Evolutionary conservation across 2,113 vertebrate species (phyloP).

Genomic region (Malurus melanocephalus): DNA sequence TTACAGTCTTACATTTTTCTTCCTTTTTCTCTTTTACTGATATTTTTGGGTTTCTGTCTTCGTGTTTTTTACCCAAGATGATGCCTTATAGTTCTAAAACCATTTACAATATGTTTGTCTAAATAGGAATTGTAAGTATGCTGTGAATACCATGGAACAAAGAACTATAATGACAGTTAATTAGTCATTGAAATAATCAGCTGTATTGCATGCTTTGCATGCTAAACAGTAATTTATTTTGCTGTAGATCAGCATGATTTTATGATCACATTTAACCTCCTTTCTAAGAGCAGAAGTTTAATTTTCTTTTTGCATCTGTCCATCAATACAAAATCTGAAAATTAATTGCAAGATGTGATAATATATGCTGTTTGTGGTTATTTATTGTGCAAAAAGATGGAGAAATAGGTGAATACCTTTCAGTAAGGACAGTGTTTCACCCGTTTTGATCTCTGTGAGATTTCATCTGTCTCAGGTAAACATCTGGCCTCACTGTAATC

Average conservation of each 20-base stretch:
- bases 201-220: not conserved
- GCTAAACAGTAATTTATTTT: slow-evolving; percentile 1
- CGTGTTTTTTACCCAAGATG: not conserved
- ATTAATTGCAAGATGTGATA: not conserved
- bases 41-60: not conserved
- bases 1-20: not conserved
- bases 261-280: not conserved
- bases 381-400: not conserved
- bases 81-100: not conserved
- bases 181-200: slow-evolving; percentile 30
- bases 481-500: not conserved
- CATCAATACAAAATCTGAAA: not conserved
- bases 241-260: not conserved
- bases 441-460: not conserved
- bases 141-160: slow-evolving; percentile 22
- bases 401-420: not conserved
- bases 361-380: not conserved
- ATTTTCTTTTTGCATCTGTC: slow-evolving; percentile 20
- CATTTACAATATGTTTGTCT: not conserved
- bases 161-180: slow-evolving; percentile 14
- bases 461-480: not conserved
- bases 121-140: not conserved
- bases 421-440: not conserved
- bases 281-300: slow-evolving; percentile 4
- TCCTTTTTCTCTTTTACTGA: not conserved